Evolutionary conservation across 2,888 invertebrate genomes (phyloP).

Genomic region (Meandrusa payeni): DNA sequence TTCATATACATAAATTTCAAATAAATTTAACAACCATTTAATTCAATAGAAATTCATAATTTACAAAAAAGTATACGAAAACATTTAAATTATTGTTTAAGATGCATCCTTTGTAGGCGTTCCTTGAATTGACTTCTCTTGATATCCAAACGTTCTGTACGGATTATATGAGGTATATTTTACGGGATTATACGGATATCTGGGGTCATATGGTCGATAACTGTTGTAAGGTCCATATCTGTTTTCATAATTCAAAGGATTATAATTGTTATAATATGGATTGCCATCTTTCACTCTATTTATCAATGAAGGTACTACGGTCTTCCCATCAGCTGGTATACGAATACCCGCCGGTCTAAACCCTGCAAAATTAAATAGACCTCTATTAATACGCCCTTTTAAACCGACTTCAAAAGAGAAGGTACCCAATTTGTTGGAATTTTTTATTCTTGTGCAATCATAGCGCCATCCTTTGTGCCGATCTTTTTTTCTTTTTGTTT

Average conservation of each 20-base stretch:
- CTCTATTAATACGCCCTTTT: no score
- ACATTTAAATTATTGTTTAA: no score
- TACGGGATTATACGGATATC: constrained; percentile 34
- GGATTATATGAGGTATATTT: constrained; percentile 36
- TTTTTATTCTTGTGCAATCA: no score
- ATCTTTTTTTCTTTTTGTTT: no score
- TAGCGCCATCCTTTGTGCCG: no score
- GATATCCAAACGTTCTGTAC: constrained; percentile 32
- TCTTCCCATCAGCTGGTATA: constrained; percentile 81
- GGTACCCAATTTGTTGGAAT: no score
- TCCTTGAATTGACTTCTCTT: constrained; percentile 9
- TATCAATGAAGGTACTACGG: constrained; percentile 47
- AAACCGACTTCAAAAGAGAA: no score
- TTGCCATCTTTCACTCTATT: constrained; percentile 27
- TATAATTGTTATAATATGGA: constrained; percentile 45
- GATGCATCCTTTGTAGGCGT: neutral
- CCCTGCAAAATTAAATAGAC: constrained; percentile 42
- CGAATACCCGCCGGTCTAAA: constrained; percentile 85
- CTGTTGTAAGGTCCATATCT: constrained; percentile 39
- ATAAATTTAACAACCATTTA: no score
- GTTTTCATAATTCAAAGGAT: constrained; percentile 36
- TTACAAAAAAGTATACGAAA: no score
- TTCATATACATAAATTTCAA: no score
- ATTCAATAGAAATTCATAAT: no score
- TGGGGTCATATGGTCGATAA: constrained; percentile 37